Conservation (phyloP, 1,140 invertebrate species). For the Calliphora vicina region DNA sequence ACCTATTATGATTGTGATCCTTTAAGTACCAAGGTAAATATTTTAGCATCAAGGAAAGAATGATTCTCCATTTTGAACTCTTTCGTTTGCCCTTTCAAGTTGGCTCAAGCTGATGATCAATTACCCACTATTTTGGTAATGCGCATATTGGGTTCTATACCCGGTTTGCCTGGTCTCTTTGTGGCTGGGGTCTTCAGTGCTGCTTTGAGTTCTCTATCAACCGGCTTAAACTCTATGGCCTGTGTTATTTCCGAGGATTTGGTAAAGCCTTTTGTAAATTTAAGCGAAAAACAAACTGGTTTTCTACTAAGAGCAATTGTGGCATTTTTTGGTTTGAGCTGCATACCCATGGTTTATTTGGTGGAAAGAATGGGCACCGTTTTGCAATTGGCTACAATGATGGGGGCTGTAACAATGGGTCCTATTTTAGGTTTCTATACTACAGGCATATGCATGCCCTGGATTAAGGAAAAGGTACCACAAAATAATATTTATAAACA, state of each 20-base stretch:
- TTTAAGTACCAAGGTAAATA: conserved; percentile 66
- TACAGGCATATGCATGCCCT: conserved; percentile 84
- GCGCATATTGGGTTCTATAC: conserved; percentile 76
- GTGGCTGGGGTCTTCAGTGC: conserved; percentile 87
- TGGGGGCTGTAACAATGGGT: conserved; percentile 76
- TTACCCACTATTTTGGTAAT: conserved; percentile 79
- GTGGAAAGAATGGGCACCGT: conserved; percentile 79
- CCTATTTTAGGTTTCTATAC: conserved; percentile 83
- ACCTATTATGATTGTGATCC: conserved; percentile 82
- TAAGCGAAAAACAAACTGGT: conserved; percentile 72
- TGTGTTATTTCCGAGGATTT: conserved; percentile 89
- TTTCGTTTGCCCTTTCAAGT: conserved; percentile 37
- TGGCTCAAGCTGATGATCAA: conserved; percentile 77
- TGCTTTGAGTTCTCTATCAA: conserved; percentile 88
- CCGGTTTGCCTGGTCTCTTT: conserved; percentile 82
- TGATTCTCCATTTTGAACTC: too few relatives aligned
- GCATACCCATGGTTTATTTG: conserved; percentile 73
- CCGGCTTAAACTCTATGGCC: conserved; percentile 89
- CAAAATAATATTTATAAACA: conserved; percentile 46
- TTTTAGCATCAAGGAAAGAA: not conserved
- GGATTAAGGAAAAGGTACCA: conserved; percentile 75
- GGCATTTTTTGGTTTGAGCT: conserved; percentile 71
- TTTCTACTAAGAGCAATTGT: conserved; percentile 75
- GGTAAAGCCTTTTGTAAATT: conserved; percentile 71
- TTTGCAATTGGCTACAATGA: conserved; percentile 74